Percentiles rank a stretch among this genome's conserved stretches.
Evolutionary conservation across 2,797 vertebrate genomes (phyloP).

Genomic region (Pelodytes ibericus): DNA sequence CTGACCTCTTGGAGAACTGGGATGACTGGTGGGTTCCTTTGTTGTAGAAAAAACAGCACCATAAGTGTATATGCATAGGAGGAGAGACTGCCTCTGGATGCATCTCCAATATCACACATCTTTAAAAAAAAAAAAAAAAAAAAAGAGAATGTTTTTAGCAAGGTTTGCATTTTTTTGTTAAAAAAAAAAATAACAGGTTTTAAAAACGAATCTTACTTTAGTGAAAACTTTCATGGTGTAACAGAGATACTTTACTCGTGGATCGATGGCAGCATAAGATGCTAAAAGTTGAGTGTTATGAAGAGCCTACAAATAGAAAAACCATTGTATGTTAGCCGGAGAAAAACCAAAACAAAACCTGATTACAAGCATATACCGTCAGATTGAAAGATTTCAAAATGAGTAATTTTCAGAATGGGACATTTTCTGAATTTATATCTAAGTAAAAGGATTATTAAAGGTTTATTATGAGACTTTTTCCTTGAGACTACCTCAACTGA

Average conservation of each 20-base stretch:
- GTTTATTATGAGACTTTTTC: no score
- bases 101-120: slow-evolving; percentile 96
- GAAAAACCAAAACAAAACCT: not conserved
- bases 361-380: no score
- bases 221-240: slow-evolving; percentile 98
- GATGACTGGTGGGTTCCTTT: slow-evolving; percentile 88
- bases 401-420: no score
- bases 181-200: not conserved
- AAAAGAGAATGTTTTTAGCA: not conserved
- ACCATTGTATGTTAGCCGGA: not conserved
- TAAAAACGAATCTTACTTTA: slow-evolving; percentile 75
- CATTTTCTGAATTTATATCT: no score
- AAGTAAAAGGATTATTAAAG: no score
- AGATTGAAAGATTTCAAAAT: no score
- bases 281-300: slow-evolving; percentile 91
- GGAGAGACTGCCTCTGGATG: slow-evolving; percentile 92
- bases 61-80: slow-evolving; percentile 96
- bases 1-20: slow-evolving; percentile 94
- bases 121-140: slow-evolving; percentile 56
- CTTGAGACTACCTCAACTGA: no score
- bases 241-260: slow-evolving; percentile 89
- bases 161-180: no score
- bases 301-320: slow-evolving; percentile 58
- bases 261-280: slow-evolving; percentile 87
- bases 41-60: slow-evolving; percentile 95